Base-by-base conservation (phyloP, 2,113 vertebrate genomes). In the Hydrolagus affinis region DNA sequence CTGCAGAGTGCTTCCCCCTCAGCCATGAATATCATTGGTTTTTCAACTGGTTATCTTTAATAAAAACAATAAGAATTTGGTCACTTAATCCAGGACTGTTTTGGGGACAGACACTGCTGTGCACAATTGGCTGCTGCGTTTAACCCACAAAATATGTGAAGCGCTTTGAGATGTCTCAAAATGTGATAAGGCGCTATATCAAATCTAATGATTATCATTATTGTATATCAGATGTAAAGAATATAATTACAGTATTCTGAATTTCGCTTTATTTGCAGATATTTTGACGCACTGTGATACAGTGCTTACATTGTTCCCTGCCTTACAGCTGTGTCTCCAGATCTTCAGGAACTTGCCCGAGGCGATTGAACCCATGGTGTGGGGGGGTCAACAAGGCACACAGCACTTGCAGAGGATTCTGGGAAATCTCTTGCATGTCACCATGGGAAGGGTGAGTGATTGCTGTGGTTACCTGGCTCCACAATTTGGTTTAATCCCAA, bases 261-360 rank as follows among this genome's bases (percentile, higher is more conserved):
- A 83, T 1, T 60, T 30, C 11, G 1, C 15, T 25, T 57, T 83
- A 15, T 10, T 7, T 17, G 1, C 19, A 1, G 32, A 28, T 17
- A 3, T 75, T 15, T 30, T 73, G 71, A 73, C 28, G 2, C 10
- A 11, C 30, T 9, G 44, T 6, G 44, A 44, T 6, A 0, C 0
- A 0, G 70, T 44, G 30, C 1, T 0, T 70, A 6, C 25, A 73
- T 0, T 70, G 69, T 60, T 71, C 70, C 23, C 56, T 87, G n/a
- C 86, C 74, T 60, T 73, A 15, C 90, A 97, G 96, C 88, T 94
- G n/a, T 97, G 95, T 87, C 91, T 97, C 86, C 95, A 96, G 87
- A 88, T 95, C 17, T 97, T 97, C 88, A 95, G 96, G 90, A 87
- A 72, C 0, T 85, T 97, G 87, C 89, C 95, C 0, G 78, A 88